Conservation (phyloP, 2,888 invertebrate genomes). For the Zaprionus lineosus region DNA sequence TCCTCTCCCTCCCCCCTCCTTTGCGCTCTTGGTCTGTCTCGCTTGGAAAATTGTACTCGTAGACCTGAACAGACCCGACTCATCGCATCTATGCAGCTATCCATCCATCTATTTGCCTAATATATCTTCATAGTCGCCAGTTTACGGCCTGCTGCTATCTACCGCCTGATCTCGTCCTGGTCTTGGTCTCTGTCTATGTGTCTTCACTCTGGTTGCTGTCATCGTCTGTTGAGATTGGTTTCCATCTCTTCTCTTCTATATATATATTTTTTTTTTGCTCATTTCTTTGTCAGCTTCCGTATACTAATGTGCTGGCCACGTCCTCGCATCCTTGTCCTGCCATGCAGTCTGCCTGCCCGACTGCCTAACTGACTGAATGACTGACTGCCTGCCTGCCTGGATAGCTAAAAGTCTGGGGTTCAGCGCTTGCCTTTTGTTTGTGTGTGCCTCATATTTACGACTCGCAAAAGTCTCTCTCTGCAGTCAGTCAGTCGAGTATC, state of each 20-base stretch:
- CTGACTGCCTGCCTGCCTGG: slow-evolving; percentile 21
- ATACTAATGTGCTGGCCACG: slow-evolving; percentile 67
- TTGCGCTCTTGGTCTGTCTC: too few species aligned
- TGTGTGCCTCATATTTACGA: slow-evolving; percentile 78
- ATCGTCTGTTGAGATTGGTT: slow-evolving; percentile 69
- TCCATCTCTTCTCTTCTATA: slow-evolving; percentile 29
- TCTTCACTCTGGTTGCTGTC: slow-evolving; percentile 48
- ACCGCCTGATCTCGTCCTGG: slow-evolving; percentile 42
- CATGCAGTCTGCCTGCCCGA: slow-evolving; percentile 23
- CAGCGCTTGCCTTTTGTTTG: slow-evolving; percentile 57
- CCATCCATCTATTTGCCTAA: slow-evolving; percentile 78
- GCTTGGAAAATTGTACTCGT: too few species aligned
- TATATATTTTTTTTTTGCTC: slow-evolving; percentile 28
- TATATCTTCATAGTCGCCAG: slow-evolving; percentile 78
- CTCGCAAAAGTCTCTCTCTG: slow-evolving; percentile 37
- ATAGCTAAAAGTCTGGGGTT: slow-evolving; percentile 22
- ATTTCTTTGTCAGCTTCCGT: slow-evolving; percentile 62
- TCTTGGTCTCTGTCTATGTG: slow-evolving; percentile 10
- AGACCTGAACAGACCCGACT: too few species aligned
- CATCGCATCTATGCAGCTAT: slow-evolving; percentile 36
- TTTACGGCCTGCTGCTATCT: slow-evolving; percentile 65
- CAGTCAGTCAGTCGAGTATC: slow-evolving; percentile 56
- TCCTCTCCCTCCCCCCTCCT: too few species aligned
- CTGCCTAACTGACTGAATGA: slow-evolving; percentile 14
- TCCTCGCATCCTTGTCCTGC: slow-evolving; percentile 30